Evolutionary conservation across 2,113 vertebrate species (phyloP).

Genomic region (Pomatostomus ruficeps): DNA sequence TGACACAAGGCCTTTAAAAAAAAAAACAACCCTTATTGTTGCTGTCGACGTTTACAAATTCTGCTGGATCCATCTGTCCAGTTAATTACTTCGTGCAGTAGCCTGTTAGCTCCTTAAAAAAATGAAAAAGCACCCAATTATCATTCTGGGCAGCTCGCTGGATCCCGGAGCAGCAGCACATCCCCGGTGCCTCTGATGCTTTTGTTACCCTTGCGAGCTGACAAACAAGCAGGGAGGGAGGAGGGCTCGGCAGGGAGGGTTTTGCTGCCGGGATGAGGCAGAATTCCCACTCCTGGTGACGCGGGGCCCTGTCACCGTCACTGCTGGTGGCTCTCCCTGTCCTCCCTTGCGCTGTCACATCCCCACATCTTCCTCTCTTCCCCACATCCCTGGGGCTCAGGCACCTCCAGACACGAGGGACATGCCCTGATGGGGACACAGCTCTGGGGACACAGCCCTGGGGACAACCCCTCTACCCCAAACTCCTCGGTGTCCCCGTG

Average conservation of each 20-base stretch:
- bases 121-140: conserved; percentile 3
- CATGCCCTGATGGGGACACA: accelerated
- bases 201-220: not conserved
- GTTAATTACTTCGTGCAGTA: conserved; percentile 59
- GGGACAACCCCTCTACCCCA: not conserved
- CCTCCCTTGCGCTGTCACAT: accelerated
- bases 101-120: conserved; percentile 15
- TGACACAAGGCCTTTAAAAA: not conserved
- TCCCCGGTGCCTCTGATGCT: not conserved
- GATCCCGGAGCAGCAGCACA: not conserved
- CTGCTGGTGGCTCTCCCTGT: not conserved
- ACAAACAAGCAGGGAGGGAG: not conserved
- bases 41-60: conserved; percentile 16
- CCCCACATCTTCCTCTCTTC: not conserved
- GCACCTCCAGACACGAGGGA: not conserved
- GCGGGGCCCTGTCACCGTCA: not conserved
- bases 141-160: conserved; percentile 45
- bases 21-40: not conserved
- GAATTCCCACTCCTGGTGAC: not conserved
- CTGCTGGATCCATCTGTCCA: conserved; percentile 41
- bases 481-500: not conserved
- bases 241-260: not conserved
- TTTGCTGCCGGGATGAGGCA: not conserved
- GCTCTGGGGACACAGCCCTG: not conserved
- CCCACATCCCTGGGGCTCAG: not conserved